A percentile compares a stretch with the other conserved stretches of the same genome.
phyloP scores from a whole-genome alignment of 2,888 invertebrate genomes.

The Notodonta ziczac region DNA sequence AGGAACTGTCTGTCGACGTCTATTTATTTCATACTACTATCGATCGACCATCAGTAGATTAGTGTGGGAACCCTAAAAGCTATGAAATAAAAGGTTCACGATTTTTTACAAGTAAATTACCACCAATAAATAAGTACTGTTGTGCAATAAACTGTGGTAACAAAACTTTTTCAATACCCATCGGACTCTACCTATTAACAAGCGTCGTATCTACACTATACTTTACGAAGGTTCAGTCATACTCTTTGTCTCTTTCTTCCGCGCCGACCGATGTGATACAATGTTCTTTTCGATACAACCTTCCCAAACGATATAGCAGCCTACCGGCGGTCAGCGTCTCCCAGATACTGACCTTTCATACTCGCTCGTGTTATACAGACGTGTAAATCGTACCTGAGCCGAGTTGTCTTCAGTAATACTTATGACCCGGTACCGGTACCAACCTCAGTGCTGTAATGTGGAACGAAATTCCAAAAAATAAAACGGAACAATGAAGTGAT shows the following conservation, averaged over 20 bases:
- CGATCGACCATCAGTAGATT: too few relatives aligned
- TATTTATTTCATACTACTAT: too few relatives aligned
- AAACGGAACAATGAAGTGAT: slow-evolving; percentile 64
- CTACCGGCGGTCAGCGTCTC: slow-evolving; percentile 17
- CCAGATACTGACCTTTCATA: slow-evolving; percentile 39
- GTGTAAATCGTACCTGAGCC: slow-evolving; percentile 76
- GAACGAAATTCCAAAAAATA: slow-evolving; percentile 32
- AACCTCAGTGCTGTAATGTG: slow-evolving; percentile 29
- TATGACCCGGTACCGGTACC: slow-evolving; percentile 54
- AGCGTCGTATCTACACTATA: slow-evolving; percentile 22
- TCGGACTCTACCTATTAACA: neutral
- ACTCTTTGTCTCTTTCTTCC: slow-evolving; percentile 72
- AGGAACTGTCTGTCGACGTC: too few relatives aligned
- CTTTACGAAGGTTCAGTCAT: slow-evolving; percentile 58
- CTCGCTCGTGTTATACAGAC: slow-evolving; percentile 56
- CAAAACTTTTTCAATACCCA: too few relatives aligned
- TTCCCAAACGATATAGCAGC: slow-evolving; percentile 29
- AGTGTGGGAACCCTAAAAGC: too few relatives aligned
- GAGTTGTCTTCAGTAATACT: slow-evolving; percentile 67
- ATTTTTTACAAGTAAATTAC: too few relatives aligned
- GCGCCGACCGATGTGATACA: slow-evolving; percentile 59
- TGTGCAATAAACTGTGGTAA: too few relatives aligned
- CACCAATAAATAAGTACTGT: too few relatives aligned
- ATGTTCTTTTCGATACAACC: slow-evolving; percentile 55
- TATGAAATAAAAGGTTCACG: too few relatives aligned